A percentile compares a stretch with the other conserved stretches of the same genome.
Evolutionary conservation across 35 echinoderm and acorn worm species (phyloP).

Genomic region (Diadema setosum): DNA sequence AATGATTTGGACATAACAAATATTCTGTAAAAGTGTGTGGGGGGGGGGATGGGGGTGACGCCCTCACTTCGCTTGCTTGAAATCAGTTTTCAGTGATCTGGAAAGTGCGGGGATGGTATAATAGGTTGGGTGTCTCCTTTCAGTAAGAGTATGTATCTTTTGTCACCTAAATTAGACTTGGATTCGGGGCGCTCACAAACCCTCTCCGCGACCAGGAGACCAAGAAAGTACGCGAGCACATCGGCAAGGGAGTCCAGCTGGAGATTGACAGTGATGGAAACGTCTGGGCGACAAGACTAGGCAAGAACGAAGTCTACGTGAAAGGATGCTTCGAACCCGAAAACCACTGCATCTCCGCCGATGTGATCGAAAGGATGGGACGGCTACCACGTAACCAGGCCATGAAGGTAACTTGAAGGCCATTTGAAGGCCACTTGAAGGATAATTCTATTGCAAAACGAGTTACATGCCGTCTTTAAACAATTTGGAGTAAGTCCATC

Average conservation of each 20-base stretch:
- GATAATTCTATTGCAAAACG: too few relatives aligned
- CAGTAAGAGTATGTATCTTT: not conserved
- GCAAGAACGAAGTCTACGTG: slow-evolving; percentile 89
- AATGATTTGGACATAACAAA: too few relatives aligned
- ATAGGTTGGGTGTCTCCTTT: too few relatives aligned
- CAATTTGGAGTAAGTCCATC: too few relatives aligned
- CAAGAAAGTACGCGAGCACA: slow-evolving; percentile 57
- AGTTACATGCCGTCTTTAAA: too few relatives aligned
- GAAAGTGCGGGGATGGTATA: too few relatives aligned
- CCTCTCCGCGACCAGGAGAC: slow-evolving; percentile 71
- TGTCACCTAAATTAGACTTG: slow-evolving; percentile 42
- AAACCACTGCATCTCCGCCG: slow-evolving; percentile 87
- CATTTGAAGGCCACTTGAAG: too few relatives aligned
- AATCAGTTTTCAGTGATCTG: too few relatives aligned
- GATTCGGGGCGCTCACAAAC: slow-evolving; percentile 74
- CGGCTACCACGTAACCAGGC: slow-evolving; percentile 54
- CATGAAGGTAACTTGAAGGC: slow-evolving; percentile 96
- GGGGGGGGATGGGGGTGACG: too few relatives aligned
- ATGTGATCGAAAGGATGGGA: slow-evolving; percentile 73
- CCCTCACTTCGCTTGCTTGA: too few relatives aligned
- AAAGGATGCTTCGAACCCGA: slow-evolving; percentile 93
- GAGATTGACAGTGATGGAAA: slow-evolving; percentile 86
- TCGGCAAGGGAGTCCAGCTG: slow-evolving; percentile 90
- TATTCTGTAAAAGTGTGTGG: too few relatives aligned
- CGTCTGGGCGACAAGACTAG: slow-evolving; percentile 93